Percentiles rank a stretch among this genome's conserved stretches.
Evolutionary conservation across 2,113 vertebrate genomes (phyloP).

Genomic region (Callopanchax toddi): DNA sequence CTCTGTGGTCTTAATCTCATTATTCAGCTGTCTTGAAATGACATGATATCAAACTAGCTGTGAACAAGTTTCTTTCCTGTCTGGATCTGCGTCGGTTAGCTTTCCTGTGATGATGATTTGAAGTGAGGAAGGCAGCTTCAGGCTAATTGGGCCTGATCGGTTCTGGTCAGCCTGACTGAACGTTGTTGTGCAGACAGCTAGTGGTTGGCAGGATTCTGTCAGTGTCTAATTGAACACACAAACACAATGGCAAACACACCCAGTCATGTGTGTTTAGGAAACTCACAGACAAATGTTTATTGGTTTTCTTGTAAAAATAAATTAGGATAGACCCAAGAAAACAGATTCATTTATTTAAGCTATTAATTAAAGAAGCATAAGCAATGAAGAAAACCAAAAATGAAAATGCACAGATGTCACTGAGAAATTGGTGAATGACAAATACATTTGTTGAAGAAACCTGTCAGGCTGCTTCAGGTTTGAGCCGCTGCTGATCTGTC

Average conservation of each 20-base stretch:
- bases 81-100: slow-evolving; percentile 50
- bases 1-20: background rate
- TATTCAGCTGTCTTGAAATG: slow-evolving; percentile 1
- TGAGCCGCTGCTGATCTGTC: slow-evolving; percentile 35
- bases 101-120: slow-evolving; percentile 56
- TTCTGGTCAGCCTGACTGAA: slow-evolving; percentile 57
- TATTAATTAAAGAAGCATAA: slow-evolving; percentile 24
- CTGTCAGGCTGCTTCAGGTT: slow-evolving; percentile 40
- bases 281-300: slow-evolving; percentile 11
- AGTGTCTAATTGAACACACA: slow-evolving; percentile 45
- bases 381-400: background rate
- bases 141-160: slow-evolving; percentile 58
- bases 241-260: slow-evolving; percentile 33
- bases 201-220: slow-evolving; percentile 50
- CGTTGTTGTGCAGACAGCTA: slow-evolving; percentile 46
- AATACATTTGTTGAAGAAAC: slow-evolving; percentile 21
- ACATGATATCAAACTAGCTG: background rate
- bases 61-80: slow-evolving; percentile 9
- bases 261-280: slow-evolving; percentile 4
- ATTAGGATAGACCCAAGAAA: too few relatives aligned
- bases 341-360: slow-evolving; percentile 6
- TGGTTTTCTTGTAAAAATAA: background rate
- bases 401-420: slow-evolving; percentile 10
- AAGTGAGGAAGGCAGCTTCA: slow-evolving; percentile 59
- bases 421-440: background rate